Conservation (phyloP, 2,113 vertebrate genomes). For the Bubo bubo region DNA sequence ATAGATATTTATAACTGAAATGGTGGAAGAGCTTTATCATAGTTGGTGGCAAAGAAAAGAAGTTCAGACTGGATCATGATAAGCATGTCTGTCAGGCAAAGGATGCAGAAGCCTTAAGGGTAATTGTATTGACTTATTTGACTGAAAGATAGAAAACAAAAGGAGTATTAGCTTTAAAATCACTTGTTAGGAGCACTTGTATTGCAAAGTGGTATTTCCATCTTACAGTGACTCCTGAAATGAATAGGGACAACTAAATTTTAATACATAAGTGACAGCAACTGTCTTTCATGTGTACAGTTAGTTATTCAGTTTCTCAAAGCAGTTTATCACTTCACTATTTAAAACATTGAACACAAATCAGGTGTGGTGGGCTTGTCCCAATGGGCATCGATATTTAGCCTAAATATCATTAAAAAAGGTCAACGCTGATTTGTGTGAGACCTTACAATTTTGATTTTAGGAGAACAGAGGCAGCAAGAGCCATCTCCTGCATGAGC, state of each 20-base stretch:
- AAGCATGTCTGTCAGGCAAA: background rate
- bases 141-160: background rate
- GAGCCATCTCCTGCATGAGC: background rate
- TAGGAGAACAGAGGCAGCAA: accelerated
- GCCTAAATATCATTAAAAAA: background rate
- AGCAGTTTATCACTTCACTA: background rate
- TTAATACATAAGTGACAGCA: background rate
- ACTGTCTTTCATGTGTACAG: accelerated
- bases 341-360: background rate
- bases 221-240: background rate
- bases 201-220: background rate
- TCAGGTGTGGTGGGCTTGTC: background rate
- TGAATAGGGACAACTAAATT: background rate
- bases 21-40: background rate
- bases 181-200: background rate
- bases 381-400: background rate
- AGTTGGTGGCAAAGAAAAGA: background rate
- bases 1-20: background rate
- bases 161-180: background rate
- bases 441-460: background rate
- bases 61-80: background rate
- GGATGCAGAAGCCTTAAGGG: background rate
- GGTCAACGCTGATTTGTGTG: accelerated
- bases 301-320: background rate
- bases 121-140: background rate